These are phyloP conservation scores for Aphyosemion australe DNA, from an alignment of 2,113 vertebrate species.

Conservation along the genomic window DNA sequence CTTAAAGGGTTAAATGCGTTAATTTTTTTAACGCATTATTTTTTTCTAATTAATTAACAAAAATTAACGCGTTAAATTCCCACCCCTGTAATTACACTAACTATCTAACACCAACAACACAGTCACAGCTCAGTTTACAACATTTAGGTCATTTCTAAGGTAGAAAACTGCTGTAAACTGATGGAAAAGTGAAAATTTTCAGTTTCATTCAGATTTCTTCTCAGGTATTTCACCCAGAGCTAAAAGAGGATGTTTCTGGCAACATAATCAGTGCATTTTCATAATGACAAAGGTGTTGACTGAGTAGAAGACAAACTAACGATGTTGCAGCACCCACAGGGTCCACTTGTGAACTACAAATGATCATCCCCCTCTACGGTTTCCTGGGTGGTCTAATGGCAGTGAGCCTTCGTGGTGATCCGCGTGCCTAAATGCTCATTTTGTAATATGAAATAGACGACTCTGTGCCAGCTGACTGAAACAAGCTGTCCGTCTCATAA, in stretches of 20 bases:
- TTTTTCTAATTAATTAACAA: too few species aligned
- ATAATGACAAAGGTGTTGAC: background rate
- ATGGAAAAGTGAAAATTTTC: background rate
- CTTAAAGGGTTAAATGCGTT: too few species aligned
- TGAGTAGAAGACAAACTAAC: background rate
- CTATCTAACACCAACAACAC: too few species aligned
- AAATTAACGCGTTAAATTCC: too few species aligned
- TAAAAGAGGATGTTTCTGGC: background rate
- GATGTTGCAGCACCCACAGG: constrained; percentile 1
- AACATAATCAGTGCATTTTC: background rate
- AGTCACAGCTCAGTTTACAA: too few species aligned
- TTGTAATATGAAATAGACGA: constrained; percentile 34
- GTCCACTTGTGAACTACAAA: too few species aligned
- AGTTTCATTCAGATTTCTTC: background rate
- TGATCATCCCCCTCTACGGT: constrained; percentile 4
- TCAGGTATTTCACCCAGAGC: background rate
- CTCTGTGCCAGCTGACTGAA: constrained; percentile 14
- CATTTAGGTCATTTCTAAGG: background rate
- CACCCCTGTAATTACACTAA: too few species aligned
- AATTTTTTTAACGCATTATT: too few species aligned
- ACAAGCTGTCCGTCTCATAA: constrained; percentile 20
- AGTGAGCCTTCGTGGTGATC: constrained; percentile 3
- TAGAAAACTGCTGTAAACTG: background rate
- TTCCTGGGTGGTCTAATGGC: constrained; percentile 41
- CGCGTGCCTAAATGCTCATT: constrained; percentile 23